Evolutionary conservation across 2,888 invertebrate species (phyloP), one percentile per base, ranked within the genome.

Genomic region (Mesodorylaimus sp.): DNA sequence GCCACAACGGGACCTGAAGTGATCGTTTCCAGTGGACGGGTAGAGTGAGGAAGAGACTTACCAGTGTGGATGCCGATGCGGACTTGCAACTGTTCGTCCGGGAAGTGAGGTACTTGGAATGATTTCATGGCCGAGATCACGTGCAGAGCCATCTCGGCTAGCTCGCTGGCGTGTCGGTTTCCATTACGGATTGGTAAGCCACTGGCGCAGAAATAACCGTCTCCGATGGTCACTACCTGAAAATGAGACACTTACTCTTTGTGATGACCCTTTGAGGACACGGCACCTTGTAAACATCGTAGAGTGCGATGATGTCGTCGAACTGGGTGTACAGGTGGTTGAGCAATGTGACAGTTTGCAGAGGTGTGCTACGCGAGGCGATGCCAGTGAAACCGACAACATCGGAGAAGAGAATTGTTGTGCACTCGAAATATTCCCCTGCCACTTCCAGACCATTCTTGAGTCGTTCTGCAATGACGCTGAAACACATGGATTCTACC

Each of bases 191-290:
- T 16, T 5, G 47, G 47, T 39, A 47, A n/a, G 25, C 47, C 47
- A 10, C 38, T 38, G 37, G 36, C 25, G 26, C 47, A 47, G 38
- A 47, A 26, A 39, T 47, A 47, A 27, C 47, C 47, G 26, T 47
- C 47, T n/a, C 47, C 47, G 38, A 47, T 47, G 5, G 47, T 47
- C 27, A 38, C 47, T 21, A 47, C 47, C 47, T 47, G 46, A 5
- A 25, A 21, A 16, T 7, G 24, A 5, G n/a, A n/a, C n/a, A n/a
- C n/a, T 13, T 2, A 21, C 32, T 37, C 36, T 45, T 45, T 32
- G n/a, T n/a, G n/a, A n/a, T n/a, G n/a, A n/a, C n/a, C n/a, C n/a
- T n/a, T n/a, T n/a, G n/a, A n/a, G n/a, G n/a, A n/a, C n/a, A n/a
- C n/a, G n/a, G n/a, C n/a, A n/a, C n/a, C n/a, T n/a, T n/a, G n/a